A percentile compares a stretch with the other conserved stretches of the same genome.
These are phyloP conservation scores for Ctenopoma multispine DNA, from an alignment of 2,797 vertebrate genomes.

Conservation along the genomic window DNA sequence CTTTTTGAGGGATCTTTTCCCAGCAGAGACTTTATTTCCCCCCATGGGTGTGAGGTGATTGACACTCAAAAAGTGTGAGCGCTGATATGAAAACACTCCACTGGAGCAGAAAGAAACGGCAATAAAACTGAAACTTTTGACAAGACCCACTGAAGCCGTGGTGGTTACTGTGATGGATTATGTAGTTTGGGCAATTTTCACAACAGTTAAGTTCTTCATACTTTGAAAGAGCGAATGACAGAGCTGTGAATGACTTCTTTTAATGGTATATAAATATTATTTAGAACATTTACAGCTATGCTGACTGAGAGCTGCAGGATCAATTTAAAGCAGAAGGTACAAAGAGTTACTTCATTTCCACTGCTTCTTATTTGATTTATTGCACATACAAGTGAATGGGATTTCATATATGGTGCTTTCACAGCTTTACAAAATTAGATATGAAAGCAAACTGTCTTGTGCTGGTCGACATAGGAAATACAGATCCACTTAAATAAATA, in stretches of 20 bases:
- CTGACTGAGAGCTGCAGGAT: background rate
- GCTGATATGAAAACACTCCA: slow-evolving; percentile 52
- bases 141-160: slow-evolving; percentile 41
- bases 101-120: slow-evolving; percentile 36
- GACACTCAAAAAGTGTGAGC: slow-evolving; percentile 29
- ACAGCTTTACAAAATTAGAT: background rate
- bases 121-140: slow-evolving; percentile 52
- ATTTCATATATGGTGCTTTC: background rate
- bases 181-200: slow-evolving; percentile 27
- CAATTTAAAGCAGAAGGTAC: background rate
- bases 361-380: too few relatives aligned
- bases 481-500: background rate
- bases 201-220: slow-evolving; percentile 27
- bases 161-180: slow-evolving; percentile 45
- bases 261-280: background rate
- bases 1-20: slow-evolving; percentile 41
- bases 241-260: slow-evolving; percentile 17
- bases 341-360: background rate
- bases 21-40: slow-evolving; percentile 22
- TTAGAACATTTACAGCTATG: background rate
- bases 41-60: slow-evolving; percentile 46
- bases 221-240: background rate
- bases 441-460: background rate
- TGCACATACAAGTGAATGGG: background rate
- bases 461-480: too few relatives aligned